phyloP scores from a whole-genome alignment of 2,888 invertebrate species.

The Uloborus plumipes region DNA sequence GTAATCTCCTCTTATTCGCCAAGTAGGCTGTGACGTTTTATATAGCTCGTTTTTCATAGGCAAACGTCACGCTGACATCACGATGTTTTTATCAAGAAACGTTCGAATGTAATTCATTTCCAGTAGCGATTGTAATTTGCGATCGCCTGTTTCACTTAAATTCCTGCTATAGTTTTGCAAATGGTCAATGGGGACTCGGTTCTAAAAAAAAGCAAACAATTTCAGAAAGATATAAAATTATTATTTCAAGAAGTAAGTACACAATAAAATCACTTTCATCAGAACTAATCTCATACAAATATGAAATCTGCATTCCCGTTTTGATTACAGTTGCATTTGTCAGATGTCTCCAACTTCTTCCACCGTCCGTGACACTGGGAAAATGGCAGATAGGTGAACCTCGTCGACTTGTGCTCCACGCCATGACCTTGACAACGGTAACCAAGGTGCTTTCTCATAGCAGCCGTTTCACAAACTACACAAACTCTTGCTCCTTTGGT shows the following conservation, averaged over 20 bases:
- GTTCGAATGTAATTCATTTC: too few species aligned
- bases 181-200: not conserved
- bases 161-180: not conserved
- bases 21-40: too few species aligned
- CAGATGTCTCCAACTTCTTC: conserved; percentile 75
- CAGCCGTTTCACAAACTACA: conserved; percentile 86
- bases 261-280: not conserved
- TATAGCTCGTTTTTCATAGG: too few species aligned
- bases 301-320: conserved; percentile 70
- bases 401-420: conserved; percentile 80
- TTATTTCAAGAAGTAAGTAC: not conserved
- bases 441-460: conserved; percentile 81
- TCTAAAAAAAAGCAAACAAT: not conserved
- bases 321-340: conserved; percentile 70
- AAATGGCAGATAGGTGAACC: conserved; percentile 87
- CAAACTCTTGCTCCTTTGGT: conserved; percentile 85
- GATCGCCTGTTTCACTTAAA: too few species aligned
- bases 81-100: too few species aligned
- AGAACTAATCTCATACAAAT: conserved; percentile 69
- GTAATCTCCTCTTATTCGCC: too few species aligned
- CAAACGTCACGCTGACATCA: too few species aligned
- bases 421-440: conserved; percentile 90
- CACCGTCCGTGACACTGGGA: conserved; percentile 92
- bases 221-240: conserved; percentile 1
- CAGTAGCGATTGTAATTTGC: too few species aligned